Evolutionary conservation across 2,888 invertebrate genomes (phyloP), one percentile per base, ranked within the genome.

Genomic region (Copidosoma aretas): DNA sequence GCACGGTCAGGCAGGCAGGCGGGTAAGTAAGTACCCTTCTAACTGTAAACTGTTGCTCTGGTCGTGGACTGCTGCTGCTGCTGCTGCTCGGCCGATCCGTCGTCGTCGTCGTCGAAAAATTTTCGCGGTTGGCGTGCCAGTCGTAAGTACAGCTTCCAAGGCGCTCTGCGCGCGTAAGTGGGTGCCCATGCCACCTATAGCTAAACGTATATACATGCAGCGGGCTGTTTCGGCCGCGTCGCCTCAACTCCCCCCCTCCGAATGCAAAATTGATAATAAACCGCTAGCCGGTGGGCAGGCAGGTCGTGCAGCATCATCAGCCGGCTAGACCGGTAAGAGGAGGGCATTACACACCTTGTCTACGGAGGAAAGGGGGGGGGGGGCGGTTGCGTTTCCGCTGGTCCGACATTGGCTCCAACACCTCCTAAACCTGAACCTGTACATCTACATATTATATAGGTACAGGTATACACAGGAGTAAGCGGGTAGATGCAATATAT

Each of bases 311-410:
- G 43, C 43, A 46, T 14, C 43, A 41, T 8, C 41, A 41, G 41
- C 41, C 41, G 14, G 41, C 41, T 41, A 17, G 15, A 17, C 43
- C 43, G 43, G 32, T 32, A n/a, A 41, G 41, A 41, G 41, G 14
- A 41, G 41, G 14, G 41, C 10, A 14, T 10, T 8, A 14, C 14
- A 46, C 15, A 46, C 15, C 8, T 12, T 21, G 53, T 21, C 21
- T 12, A 12, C 22, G 46, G 43, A 39, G 46, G 56, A 51, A 49
- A 25, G 56, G 39, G 43, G 53, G 51, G 62, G 68, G 12, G 43
- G 17, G 12, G 8, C 43, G 68, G 72, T 73, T 73, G 74, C 75
- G 71, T 75, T 73, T 75, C 74, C 75, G 77, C 73, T 74, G 74
- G 73, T 75, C 72, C 68, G 39, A 8, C 32, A 32, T n/a, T n/a